Evolutionary conservation across 2,888 invertebrate species (phyloP).

Genomic region (Timema podura): DNA sequence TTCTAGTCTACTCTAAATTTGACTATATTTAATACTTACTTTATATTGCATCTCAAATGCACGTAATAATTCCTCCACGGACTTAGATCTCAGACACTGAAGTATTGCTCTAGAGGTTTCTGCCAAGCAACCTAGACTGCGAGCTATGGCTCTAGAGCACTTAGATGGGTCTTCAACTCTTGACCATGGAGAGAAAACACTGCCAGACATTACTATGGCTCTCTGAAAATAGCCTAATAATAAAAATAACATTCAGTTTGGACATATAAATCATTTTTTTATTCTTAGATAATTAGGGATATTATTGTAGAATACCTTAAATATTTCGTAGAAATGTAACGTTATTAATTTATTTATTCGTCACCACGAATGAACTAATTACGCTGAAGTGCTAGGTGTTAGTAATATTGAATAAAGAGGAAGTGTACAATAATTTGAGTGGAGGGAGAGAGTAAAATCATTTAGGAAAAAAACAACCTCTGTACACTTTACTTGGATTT

Average conservation of each 20-base stretch:
- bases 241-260: constrained; percentile 17
- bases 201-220: constrained; percentile 65
- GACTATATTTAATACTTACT: constrained; percentile 37
- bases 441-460: too few species aligned
- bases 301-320: constrained; percentile 13
- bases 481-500: too few species aligned
- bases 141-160: constrained; percentile 55
- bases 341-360: background rate
- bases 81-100: constrained; percentile 59
- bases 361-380: background rate
- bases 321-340: constrained; percentile 10
- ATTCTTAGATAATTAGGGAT: too few species aligned
- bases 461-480: too few species aligned
- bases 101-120: constrained; percentile 39
- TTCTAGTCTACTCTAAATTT: background rate
- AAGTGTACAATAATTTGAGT: too few species aligned
- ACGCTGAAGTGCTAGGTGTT: too few species aligned
- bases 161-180: constrained; percentile 47
- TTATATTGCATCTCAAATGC: constrained; percentile 54
- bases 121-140: constrained; percentile 49
- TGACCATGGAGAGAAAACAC: constrained; percentile 49
- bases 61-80: constrained; percentile 56
- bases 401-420: too few species aligned
- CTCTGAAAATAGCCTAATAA: constrained; percentile 58
- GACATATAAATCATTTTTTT: too few species aligned